Percentiles rank a stretch among this genome's conserved stretches.
Evolutionary conservation across 2,888 invertebrate genomes (phyloP).

Genomic region (Penaeus monodon): DNA sequence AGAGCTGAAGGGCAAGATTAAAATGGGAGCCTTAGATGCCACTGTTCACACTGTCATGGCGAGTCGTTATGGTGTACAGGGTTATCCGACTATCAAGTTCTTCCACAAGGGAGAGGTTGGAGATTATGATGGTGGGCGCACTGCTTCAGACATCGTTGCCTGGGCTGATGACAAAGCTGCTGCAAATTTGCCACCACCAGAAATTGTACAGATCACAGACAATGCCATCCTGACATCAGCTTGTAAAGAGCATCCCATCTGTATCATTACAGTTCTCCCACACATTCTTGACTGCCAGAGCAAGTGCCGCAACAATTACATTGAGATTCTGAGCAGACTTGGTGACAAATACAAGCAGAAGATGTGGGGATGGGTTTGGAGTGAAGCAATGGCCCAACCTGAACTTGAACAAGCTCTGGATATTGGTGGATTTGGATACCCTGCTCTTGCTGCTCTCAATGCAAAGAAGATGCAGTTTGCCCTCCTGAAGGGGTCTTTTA

Average conservation of each 20-base stretch:
- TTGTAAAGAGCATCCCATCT: conserved; percentile 89
- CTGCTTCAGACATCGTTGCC: conserved; percentile 87
- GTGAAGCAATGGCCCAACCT: conserved; percentile 89
- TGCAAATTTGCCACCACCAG: conserved; percentile 91
- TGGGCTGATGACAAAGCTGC: conserved; percentile 91
- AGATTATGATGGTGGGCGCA: conserved; percentile 94
- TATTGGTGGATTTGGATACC: conserved; percentile 98
- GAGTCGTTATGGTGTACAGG: conserved; percentile 86
- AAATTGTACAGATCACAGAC: conserved; percentile 77
- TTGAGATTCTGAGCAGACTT: conserved; percentile 79
- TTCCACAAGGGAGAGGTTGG: conserved; percentile 70
- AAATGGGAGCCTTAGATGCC: conserved; percentile 95
- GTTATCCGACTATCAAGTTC: conserved; percentile 95
- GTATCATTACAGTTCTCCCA: conserved; percentile 91
- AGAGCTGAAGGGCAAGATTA: conserved; percentile 93
- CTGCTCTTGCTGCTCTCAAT: conserved; percentile 97
- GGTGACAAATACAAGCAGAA: conserved; percentile 94
- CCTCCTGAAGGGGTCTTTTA: conserved; percentile 91
- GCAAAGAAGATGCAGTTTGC: conserved; percentile 97
- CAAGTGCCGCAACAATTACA: conserved; percentile 88
- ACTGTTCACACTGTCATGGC: conserved; percentile 89
- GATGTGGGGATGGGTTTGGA: conserved; percentile 88
- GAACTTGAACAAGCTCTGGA: conserved; percentile 89
- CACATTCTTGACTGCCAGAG: conserved; percentile 97
- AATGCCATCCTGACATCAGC: conserved; percentile 78